Conservation (phyloP, 2,797 vertebrate genomes). For the Nannoperca obscura region DNA sequence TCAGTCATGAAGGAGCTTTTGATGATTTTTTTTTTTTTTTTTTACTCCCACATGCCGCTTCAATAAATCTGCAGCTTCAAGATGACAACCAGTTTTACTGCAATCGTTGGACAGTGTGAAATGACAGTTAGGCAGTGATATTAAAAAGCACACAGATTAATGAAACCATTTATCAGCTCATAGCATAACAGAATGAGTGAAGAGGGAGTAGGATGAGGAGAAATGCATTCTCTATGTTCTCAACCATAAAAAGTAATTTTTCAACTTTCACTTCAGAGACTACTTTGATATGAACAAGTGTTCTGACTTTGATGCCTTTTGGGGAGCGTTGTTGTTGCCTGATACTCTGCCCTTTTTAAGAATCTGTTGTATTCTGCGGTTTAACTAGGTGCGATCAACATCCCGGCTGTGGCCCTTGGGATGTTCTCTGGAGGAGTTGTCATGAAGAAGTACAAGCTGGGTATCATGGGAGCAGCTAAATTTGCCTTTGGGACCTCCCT, state of each 20-base stretch:
- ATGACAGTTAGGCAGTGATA: conserved; percentile 12
- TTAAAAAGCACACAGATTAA: conserved; percentile 15
- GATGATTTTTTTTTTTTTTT: conserved; percentile 63
- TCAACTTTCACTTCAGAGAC: conserved; percentile 44
- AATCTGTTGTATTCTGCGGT: conserved; percentile 43
- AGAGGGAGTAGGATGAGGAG: background rate
- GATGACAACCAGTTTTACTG: conserved; percentile 22
- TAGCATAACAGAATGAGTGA: background rate
- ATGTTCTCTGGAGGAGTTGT: conserved; percentile 94
- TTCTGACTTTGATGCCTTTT: conserved; percentile 47
- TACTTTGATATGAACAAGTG: conserved; percentile 55
- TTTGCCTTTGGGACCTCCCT: conserved; percentile 90
- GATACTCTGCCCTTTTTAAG: conserved; percentile 30
- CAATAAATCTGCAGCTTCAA: conserved; percentile 38
- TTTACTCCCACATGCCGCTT: conserved; percentile 39
- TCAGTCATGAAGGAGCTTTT: conserved; percentile 59
- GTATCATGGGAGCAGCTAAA: conserved; percentile 89
- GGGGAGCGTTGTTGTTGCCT: conserved; percentile 2
- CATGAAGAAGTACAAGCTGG: conserved; percentile 92
- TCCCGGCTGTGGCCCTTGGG: conserved; percentile 94
- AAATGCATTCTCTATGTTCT: conserved; percentile 36
- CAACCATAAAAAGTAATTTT: conserved; percentile 50
- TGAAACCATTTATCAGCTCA: conserved; percentile 11
- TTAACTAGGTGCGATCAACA: conserved; percentile 91
- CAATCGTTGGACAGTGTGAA: conserved; percentile 7